Percentiles rank a stretch among this genome's conserved stretches.
These are phyloP conservation scores for Melanotaenia maccullochi DNA, from an alignment of 2,797 vertebrate species.

Conservation along the genomic window DNA sequence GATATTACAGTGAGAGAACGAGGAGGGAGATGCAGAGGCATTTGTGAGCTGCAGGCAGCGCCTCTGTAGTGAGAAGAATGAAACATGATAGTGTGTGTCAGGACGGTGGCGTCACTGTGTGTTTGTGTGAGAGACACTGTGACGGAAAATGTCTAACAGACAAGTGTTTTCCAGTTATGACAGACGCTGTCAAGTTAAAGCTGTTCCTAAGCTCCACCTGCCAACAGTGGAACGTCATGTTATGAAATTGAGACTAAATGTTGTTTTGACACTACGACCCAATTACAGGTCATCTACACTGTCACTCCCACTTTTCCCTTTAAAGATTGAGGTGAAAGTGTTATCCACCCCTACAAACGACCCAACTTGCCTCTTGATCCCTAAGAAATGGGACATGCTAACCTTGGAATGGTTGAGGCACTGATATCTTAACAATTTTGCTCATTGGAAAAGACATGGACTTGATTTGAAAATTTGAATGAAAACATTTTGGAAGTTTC, in stretches of 20 bases:
- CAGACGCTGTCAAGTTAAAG: slow-evolving; percentile 53
- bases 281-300: background rate
- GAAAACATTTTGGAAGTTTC: too few species aligned
- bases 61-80: slow-evolving; percentile 30
- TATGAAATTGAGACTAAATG: background rate
- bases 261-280: background rate
- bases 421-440: too few species aligned
- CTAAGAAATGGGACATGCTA: background rate
- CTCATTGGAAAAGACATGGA: too few species aligned
- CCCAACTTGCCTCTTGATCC: background rate
- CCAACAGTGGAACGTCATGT: background rate
- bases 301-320: background rate
- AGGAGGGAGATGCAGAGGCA: slow-evolving; percentile 35
- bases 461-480: too few species aligned
- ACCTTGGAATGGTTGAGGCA: too few species aligned
- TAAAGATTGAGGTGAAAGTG: background rate
- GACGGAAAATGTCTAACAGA: slow-evolving; percentile 35
- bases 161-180: slow-evolving; percentile 35
- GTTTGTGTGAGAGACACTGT: slow-evolving; percentile 21
- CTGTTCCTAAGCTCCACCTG: slow-evolving; percentile 44
- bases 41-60: slow-evolving; percentile 39
- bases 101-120: slow-evolving; percentile 18
- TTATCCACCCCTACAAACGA: background rate
- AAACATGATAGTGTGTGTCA: slow-evolving; percentile 49
- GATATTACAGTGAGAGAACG: slow-evolving; percentile 29